A percentile compares a stretch with the other conserved stretches of the same genome.
phyloP scores from a whole-genome alignment of 2,888 invertebrate genomes.

The Apamea crenata region DNA sequence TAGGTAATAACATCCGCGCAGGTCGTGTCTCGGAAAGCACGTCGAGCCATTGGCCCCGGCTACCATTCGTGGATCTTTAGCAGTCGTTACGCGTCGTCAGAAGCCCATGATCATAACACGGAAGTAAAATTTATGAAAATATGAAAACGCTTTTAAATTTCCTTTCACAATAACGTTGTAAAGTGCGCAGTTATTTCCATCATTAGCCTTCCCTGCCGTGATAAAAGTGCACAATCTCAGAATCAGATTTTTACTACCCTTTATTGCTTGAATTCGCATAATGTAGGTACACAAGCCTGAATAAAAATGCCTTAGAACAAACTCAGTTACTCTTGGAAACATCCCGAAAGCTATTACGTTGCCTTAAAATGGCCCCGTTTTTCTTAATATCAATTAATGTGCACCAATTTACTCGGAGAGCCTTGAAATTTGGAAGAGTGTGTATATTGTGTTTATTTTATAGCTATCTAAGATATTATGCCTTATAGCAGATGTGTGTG shows the following conservation, averaged over 20 bases:
- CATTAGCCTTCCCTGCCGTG: too few species aligned
- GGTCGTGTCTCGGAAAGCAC: too few species aligned
- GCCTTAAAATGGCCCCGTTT: conserved; percentile 50
- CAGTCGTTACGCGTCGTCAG: too few species aligned
- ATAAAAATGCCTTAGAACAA: conserved; percentile 36
- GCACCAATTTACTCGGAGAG: conserved; percentile 22
- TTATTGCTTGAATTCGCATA: conserved; percentile 20
- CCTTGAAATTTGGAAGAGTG: neutral
- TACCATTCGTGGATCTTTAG: too few species aligned
- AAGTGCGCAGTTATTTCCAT: too few species aligned
- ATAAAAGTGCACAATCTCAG: neutral
- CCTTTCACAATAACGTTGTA: neutral
- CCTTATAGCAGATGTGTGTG: neutral
- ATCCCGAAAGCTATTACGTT: conserved; percentile 43
- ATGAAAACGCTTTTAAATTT: neutral
- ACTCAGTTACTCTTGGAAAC: conserved; percentile 44
- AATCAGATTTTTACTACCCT: neutral
- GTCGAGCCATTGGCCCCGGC: too few species aligned
- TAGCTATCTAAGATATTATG: neutral
- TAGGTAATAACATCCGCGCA: too few species aligned
- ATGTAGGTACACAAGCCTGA: conserved; percentile 2
- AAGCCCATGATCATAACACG: neutral
- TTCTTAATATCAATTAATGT: conserved; percentile 59
- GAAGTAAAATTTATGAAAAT: neutral
- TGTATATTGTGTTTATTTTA: conserved; percentile 12